Conservation (phyloP, 2,888 invertebrate species). For the Aphodius sticticus region DNA sequence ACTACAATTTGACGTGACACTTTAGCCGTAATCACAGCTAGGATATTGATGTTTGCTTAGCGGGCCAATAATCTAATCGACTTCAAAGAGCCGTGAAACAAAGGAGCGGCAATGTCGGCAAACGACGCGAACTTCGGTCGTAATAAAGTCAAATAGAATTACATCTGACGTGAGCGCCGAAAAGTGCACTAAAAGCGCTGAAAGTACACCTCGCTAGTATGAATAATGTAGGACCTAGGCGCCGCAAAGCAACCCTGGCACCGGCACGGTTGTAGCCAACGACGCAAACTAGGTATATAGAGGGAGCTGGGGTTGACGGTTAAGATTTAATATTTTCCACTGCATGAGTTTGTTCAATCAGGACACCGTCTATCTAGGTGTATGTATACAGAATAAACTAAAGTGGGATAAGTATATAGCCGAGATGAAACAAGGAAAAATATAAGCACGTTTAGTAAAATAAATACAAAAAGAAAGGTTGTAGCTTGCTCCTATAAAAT, state of each 20-base stretch:
- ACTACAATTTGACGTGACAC: background rate
- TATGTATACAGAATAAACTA: too few relatives aligned
- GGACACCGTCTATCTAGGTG: too few relatives aligned
- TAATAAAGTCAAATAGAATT: background rate
- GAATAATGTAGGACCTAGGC: background rate
- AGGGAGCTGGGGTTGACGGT: background rate
- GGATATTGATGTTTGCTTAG: background rate
- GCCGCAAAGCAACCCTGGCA: background rate
- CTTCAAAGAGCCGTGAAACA: background rate
- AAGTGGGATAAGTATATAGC: too few relatives aligned
- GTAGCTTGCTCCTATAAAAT: too few relatives aligned
- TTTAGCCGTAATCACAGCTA: background rate
- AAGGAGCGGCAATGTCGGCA: background rate
- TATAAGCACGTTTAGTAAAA: too few relatives aligned
- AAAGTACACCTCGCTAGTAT: conserved; percentile 4
- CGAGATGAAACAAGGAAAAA: too few relatives aligned
- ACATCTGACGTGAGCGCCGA: background rate
- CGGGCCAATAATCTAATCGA: background rate
- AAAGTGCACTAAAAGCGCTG: background rate
- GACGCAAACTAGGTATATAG: background rate
- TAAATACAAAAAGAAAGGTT: too few relatives aligned
- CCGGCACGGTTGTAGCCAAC: background rate
- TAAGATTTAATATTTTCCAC: background rate
- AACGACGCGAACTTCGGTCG: background rate
- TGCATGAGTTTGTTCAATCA: background rate